Percentiles rank a stretch among this genome's conserved stretches.
Evolutionary conservation across 2,797 vertebrate genomes (phyloP).

Genomic region (Schizopygopsis pylzovi): DNA sequence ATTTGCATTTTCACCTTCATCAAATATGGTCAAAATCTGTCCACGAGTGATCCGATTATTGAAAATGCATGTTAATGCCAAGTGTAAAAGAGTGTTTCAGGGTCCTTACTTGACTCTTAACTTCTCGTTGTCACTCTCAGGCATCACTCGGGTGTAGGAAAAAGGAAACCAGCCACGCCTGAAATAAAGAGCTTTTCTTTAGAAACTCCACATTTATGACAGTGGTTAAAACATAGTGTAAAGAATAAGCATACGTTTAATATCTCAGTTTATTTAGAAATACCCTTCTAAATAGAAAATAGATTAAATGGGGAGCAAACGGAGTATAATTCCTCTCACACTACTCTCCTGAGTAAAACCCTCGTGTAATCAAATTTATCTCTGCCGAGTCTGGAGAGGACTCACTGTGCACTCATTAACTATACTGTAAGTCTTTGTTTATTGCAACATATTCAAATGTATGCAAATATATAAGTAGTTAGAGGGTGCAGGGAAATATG

Average conservation of each 20-base stretch:
- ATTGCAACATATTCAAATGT: neutral
- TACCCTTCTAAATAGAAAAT: neutral
- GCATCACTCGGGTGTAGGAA: slow-evolving; percentile 95
- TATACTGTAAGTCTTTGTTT: neutral
- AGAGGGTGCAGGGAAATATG: neutral
- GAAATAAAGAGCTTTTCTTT: slow-evolving; percentile 9
- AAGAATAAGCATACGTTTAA: neutral
- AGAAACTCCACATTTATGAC: neutral
- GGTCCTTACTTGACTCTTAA: slow-evolving; percentile 87
- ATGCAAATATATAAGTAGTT: neutral
- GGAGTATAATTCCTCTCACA: neutral
- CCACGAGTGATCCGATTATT: neutral
- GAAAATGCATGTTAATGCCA: neutral
- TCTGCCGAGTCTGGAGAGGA: neutral
- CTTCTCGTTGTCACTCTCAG: slow-evolving; percentile 84
- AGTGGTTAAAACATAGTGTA: neutral
- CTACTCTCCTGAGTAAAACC: neutral
- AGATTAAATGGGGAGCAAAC: neutral
- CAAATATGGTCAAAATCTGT: neutral
- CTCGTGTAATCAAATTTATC: neutral
- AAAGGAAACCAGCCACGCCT: slow-evolving; percentile 99
- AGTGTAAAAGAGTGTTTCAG: neutral
- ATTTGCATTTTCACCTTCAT: neutral
- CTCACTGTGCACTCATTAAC: neutral
- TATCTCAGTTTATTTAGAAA: neutral